A percentile compares a stretch with the other conserved stretches of the same genome.
phyloP scores from a whole-genome alignment of 1,140 invertebrate genomes.

The Drosophila carrolli region DNA sequence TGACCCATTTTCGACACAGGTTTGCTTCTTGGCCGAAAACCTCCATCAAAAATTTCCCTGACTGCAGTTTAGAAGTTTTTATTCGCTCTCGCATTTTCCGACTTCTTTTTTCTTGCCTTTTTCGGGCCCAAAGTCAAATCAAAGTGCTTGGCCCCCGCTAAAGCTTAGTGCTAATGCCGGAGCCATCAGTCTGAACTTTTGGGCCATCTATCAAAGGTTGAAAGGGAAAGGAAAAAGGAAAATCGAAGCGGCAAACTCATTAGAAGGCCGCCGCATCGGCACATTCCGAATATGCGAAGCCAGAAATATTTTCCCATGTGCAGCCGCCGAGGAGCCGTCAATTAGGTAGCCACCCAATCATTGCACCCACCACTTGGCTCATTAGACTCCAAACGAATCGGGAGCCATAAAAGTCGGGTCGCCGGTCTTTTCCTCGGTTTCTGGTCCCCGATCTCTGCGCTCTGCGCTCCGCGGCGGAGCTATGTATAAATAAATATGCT shows the following conservation, averaged over 20 bases:
- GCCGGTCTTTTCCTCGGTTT: neutral
- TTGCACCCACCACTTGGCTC: slow-evolving; percentile 67
- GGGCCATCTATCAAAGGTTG: slow-evolving; percentile 61
- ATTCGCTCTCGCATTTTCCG: slow-evolving; percentile 34
- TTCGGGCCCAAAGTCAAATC: slow-evolving; percentile 72
- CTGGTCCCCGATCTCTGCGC: slow-evolving; percentile 16
- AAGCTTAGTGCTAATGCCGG: slow-evolving; percentile 54
- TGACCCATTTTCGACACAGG: slow-evolving; percentile 14
- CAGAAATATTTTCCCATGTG: slow-evolving; percentile 47
- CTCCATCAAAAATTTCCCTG: slow-evolving; percentile 66
- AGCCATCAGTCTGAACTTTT: slow-evolving; percentile 61
- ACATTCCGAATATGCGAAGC: slow-evolving; percentile 6
- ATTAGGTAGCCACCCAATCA: slow-evolving; percentile 66
- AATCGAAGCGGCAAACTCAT: slow-evolving; percentile 48
- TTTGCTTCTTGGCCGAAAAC: slow-evolving; percentile 43
- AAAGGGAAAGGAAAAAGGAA: slow-evolving; percentile 21
- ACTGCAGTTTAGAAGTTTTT: slow-evolving; percentile 70
- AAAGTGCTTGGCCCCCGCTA: slow-evolving; percentile 62
- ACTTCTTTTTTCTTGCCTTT: neutral
- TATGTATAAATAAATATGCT: slow-evolving; percentile 76
- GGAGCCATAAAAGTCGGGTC: slow-evolving; percentile 66
- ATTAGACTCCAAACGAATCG: slow-evolving; percentile 75
- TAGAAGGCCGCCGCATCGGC: slow-evolving; percentile 36
- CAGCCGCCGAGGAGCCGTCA: slow-evolving; percentile 45
- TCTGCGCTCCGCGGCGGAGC: slow-evolving; percentile 16